Conservation (phyloP, 2,113 vertebrate genomes). For the Gymnorhina tibicen region DNA sequence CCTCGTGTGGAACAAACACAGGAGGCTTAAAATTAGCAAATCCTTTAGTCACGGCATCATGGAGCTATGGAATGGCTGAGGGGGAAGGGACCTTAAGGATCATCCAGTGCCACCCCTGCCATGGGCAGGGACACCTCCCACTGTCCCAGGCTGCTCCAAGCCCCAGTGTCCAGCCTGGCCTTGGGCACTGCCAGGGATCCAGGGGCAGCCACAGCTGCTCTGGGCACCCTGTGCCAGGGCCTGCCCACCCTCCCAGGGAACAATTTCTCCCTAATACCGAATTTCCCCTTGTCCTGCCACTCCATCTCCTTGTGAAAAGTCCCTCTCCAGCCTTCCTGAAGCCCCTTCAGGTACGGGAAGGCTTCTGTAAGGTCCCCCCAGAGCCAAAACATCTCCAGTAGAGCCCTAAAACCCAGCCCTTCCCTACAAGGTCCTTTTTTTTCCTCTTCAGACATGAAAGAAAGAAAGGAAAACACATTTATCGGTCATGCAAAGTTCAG, state of each 20-base stretch:
- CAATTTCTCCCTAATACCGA: fast-evolving
- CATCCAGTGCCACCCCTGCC: background rate
- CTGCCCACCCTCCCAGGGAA: background rate
- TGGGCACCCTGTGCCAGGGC: fast-evolving
- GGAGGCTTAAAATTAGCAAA: conserved; percentile 3
- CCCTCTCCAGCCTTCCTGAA: background rate
- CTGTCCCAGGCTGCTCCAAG: background rate
- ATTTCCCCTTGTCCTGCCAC: background rate
- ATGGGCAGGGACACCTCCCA: background rate
- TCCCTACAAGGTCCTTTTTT: background rate
- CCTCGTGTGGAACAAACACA: background rate
- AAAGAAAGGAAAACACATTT: background rate
- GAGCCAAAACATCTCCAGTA: background rate
- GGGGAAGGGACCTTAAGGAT: background rate
- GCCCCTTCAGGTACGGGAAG: background rate
- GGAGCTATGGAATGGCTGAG: background rate
- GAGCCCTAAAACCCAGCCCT: background rate
- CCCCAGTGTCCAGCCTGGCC: background rate
- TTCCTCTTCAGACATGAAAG: background rate
- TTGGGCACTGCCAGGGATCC: background rate
- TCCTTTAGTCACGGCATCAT: background rate
- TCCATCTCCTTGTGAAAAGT: background rate
- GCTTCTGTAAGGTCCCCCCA: fast-evolving
- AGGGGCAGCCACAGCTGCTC: background rate
- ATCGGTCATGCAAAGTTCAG: background rate